Evolutionary conservation across 2,113 vertebrate genomes (phyloP).

Genomic region (Oncorhynchus gorbuscha): DNA sequence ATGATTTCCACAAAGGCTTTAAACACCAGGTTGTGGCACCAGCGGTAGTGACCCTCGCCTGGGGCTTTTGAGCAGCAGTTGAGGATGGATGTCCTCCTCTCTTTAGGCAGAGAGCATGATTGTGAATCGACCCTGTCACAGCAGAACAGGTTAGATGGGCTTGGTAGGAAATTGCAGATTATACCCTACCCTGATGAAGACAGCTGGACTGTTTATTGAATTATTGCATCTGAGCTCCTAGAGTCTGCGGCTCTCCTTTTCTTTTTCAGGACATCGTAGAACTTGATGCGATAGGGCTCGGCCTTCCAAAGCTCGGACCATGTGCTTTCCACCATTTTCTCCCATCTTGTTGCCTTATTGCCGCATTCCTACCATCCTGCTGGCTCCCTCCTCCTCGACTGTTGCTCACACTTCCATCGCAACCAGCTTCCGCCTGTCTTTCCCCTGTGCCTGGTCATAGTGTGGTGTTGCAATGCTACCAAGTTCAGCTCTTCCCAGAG

Average conservation of each 20-base stretch:
- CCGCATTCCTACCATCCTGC: background rate
- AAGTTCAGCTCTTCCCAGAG: background rate
- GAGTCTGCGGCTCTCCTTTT: too few relatives aligned
- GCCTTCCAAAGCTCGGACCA: background rate
- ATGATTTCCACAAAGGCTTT: background rate
- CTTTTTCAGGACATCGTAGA: background rate
- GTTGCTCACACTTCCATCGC: background rate
- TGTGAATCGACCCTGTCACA: conserved; percentile 3
- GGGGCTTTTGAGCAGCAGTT: background rate
- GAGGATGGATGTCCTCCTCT: background rate
- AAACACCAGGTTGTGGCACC: conserved; percentile 10
- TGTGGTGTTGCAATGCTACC: background rate
- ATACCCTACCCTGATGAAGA: background rate
- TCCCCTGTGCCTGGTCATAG: conserved; percentile 5
- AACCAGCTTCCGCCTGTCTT: background rate
- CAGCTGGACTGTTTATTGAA: too few relatives aligned
- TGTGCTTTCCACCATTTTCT: background rate
- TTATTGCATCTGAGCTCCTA: too few relatives aligned
- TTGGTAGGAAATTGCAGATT: background rate
- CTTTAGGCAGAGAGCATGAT: background rate
- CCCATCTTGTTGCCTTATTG: conserved; percentile 14
- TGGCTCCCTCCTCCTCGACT: conserved; percentile 1
- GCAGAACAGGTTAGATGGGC: conserved; percentile 5
- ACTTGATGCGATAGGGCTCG: background rate
- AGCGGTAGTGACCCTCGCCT: background rate